A percentile compares a stretch with the other conserved stretches of the same genome.
Evolutionary conservation across 2,888 invertebrate genomes (phyloP).

Genomic region (Limnephilus auricula): DNA sequence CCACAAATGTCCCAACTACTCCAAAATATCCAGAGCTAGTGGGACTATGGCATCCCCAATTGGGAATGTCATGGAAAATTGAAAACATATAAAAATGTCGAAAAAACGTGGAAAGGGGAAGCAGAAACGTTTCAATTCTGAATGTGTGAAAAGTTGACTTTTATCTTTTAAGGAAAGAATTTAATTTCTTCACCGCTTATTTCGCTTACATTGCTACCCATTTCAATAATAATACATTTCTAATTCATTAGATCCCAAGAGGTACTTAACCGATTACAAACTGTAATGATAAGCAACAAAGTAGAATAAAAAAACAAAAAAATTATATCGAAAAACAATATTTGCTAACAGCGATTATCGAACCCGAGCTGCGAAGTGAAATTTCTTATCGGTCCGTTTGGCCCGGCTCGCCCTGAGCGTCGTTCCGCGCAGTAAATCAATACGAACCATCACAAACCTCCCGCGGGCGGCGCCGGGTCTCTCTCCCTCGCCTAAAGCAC

Average conservation of each 20-base stretch:
- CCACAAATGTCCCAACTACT: too few species aligned
- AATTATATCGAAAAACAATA: constrained; percentile 2
- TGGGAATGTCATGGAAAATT: too few species aligned
- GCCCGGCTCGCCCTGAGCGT: constrained; percentile 56
- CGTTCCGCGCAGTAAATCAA: constrained; percentile 76
- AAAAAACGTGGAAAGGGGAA: too few species aligned
- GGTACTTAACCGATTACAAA: not conserved
- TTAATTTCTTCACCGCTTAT: not conserved
- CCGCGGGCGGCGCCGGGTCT: constrained; percentile 56
- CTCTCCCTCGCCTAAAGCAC: constrained; percentile 33
- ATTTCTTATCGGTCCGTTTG: constrained; percentile 64
- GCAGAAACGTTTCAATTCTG: too few species aligned
- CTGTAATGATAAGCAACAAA: not conserved
- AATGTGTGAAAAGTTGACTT: too few species aligned
- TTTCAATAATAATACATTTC: not conserved
- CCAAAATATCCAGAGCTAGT: too few species aligned
- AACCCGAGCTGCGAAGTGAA: constrained; percentile 49
- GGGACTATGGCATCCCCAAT: too few species aligned
- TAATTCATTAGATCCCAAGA: not conserved
- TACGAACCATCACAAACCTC: constrained; percentile 78
- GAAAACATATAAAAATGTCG: too few species aligned
- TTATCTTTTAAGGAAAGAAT: too few species aligned
- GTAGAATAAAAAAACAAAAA: not conserved
- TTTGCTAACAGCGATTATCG: constrained; percentile 35
- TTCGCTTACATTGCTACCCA: not conserved